Base-by-base conservation (phyloP, 2,797 vertebrate genomes). In the Lerista edwardsae region DNA sequence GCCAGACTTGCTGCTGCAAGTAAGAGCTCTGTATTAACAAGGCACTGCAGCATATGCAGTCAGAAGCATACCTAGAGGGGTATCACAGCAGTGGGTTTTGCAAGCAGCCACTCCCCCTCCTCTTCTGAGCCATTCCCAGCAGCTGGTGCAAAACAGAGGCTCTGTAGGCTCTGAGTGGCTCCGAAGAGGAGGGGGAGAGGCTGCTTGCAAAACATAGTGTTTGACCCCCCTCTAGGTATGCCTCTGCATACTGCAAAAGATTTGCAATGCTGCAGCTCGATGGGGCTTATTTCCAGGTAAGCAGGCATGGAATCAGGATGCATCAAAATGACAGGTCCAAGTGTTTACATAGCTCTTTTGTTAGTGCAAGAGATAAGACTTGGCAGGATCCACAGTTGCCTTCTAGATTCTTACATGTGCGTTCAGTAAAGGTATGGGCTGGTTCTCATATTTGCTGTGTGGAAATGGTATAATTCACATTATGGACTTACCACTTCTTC, bases 1-100 rank as follows among this genome's bases (percentile, higher is more conserved):
- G 25, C 12, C 61, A 81, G 68, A 44, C 31, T 83, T 76, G 1
- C 67, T 83, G 1, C 71, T 83, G 27, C 81, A 90, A 75, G 34
- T 9, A 61, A 86, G 65, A 85, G 47, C 31, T 76, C 68, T 62
- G 41, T 84, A 73, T 29, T 39, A 69, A 84, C 6, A 2, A n/a
- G 59, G 29, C 1, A 64, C 44, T 7, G 10, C 11, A 72, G 82
- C 75, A 25, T 21, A 44, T 72, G 39, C 36, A 79, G n/a, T n/a
- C n/a, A n/a, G n/a, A n/a, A n/a, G n/a, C n/a, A n/a, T n/a, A n/a
- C n/a, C n/a, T n/a, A n/a, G n/a, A n/a, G n/a, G n/a, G n/a, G n/a
- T n/a, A n/a, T n/a, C n/a, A n/a, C n/a, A n/a, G n/a, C n/a, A n/a
- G n/a, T n/a, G n/a, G n/a, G n/a, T n/a, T n/a, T n/a, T n/a, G n/a